Evolutionary conservation across 2,888 invertebrate genomes (phyloP).

Genomic region (Mimumesa dahlbomi): DNA sequence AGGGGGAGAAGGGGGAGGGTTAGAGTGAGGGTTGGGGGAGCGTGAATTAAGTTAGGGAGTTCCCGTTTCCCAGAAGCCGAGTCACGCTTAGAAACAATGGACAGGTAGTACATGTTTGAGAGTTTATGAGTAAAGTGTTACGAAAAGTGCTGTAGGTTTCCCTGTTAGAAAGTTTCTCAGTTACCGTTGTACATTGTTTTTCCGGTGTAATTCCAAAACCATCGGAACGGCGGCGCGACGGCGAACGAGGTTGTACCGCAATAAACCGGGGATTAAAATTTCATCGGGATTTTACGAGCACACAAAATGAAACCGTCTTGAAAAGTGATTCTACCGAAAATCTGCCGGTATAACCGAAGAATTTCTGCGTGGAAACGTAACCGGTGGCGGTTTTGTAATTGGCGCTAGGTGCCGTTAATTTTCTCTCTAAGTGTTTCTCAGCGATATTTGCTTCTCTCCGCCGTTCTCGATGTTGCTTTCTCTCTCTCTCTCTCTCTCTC

Average conservation of each 20-base stretch:
- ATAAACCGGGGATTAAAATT: no score
- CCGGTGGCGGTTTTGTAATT: constrained; percentile 39
- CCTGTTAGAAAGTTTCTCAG: constrained; percentile 19
- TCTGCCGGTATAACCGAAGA: constrained; percentile 2
- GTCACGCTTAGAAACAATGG: constrained; percentile 29
- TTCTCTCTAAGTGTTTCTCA: constrained; percentile 46
- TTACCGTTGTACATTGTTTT: background rate
- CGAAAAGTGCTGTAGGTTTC: constrained; percentile 12
- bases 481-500: constrained; percentile 2
- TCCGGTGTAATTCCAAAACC: constrained; percentile 3
- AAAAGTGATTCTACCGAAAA: no score
- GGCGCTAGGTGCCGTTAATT: constrained; percentile 37
- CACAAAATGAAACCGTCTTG: no score
- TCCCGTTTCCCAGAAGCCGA: constrained; percentile 4
- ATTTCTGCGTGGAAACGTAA: constrained; percentile 28
- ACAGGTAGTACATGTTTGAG: constrained; percentile 17
- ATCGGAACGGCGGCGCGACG: background rate
- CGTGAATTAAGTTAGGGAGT: constrained; percentile 4
- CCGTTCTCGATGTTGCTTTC: background rate
- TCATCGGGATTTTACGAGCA: no score
- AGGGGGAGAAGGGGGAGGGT: background rate
- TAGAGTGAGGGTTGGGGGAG: background rate
- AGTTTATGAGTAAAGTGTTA: constrained; percentile 40
- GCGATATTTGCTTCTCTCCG: constrained; percentile 15
- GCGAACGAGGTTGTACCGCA: no score